Evolutionary conservation across 2,888 invertebrate species (phyloP).

Genomic region (Bibio marci): DNA sequence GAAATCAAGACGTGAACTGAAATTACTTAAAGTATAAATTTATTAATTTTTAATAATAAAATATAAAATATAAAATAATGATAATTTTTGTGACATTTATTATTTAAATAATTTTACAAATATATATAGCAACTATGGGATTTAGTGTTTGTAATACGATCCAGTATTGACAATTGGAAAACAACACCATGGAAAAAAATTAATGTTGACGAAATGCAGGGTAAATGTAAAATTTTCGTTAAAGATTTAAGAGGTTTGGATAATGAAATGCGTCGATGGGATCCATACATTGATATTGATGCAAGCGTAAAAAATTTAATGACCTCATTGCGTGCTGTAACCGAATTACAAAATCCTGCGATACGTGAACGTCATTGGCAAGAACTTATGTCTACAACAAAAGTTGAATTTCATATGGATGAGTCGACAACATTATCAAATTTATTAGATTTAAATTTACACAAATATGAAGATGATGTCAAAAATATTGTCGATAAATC

Average conservation of each 20-base stretch:
- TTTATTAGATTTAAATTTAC: constrained; percentile 69
- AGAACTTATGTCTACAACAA: constrained; percentile 83
- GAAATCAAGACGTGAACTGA: constrained; percentile 58
- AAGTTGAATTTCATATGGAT: constrained; percentile 33
- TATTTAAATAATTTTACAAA: not conserved
- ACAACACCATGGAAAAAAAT: constrained; percentile 86
- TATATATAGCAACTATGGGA: constrained; percentile 59
- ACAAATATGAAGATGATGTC: constrained; percentile 88
- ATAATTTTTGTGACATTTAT: too few relatives aligned
- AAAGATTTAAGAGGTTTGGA: constrained; percentile 67
- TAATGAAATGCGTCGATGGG: constrained; percentile 63
- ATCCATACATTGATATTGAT: constrained; percentile 66
- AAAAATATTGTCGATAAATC: constrained; percentile 91
- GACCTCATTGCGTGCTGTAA: constrained; percentile 81
- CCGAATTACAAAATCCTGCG: constrained; percentile 86
- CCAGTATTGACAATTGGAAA: constrained; percentile 82
- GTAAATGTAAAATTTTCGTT: constrained; percentile 82
- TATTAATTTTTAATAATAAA: not conserved
- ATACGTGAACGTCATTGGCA: constrained; percentile 89
- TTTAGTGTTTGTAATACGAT: constrained; percentile 62
- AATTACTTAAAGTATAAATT: constrained; percentile 41
- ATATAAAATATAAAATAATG: too few relatives aligned
- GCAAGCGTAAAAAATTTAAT: constrained; percentile 77
- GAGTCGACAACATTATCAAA: constrained; percentile 66
- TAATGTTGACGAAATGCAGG: constrained; percentile 86